Evolutionary conservation across 2,888 invertebrate species (phyloP), one percentile per base, ranked within the genome.

Genomic region (Hipparchia semele): DNA sequence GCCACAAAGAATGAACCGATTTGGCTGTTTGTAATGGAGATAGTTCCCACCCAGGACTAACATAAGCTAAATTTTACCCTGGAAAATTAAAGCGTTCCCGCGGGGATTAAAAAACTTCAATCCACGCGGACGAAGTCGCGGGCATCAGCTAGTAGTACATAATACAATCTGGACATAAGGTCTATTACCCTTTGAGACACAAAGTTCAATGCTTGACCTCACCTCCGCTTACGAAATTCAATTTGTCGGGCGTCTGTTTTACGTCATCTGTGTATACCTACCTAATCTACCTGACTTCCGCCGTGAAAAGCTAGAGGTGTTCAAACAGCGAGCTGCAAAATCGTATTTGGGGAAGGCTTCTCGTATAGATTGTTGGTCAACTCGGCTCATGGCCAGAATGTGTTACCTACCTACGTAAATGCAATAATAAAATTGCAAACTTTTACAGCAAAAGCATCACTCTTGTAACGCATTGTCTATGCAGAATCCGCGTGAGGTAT

Each of bases 251-350:
- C 58, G 56, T 10, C 58, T 62, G 54, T 54, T 53, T 53, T 65
- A 66, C 54, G 53, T 66, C 54, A 54, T 8, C 54, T 45, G 46
- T 56, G 58, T 56, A 56, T 65, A 33, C 12, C 33, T 53, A 33
- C 33, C 65, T 65, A 65, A 33, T 51, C 65, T 65, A 65, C 67
- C 58, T 67, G 58, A 67, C 56, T 67, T 67, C 56, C 67, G 56
- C 13, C 13, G n/a, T 56, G 46, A 67, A 58, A 67, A 39, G 53
- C 53, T 2, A 46, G 13, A 66, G 62, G 54, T 66, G 65, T 66
- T 54, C 65, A 66, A 66, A 66, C 39, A 53, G 23, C 58, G n/a
- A 45, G 45, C 39, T 67, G 46, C 1, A 13, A 67, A 56, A 67
- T 67, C 46, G 56, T 23, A 67, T 67, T 58, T 58, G 58, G 13